A percentile compares a stretch with the other conserved stretches of the same genome.
Conservation (phyloP, 2,113 vertebrate genomes). For the Zingel zingel region DNA sequence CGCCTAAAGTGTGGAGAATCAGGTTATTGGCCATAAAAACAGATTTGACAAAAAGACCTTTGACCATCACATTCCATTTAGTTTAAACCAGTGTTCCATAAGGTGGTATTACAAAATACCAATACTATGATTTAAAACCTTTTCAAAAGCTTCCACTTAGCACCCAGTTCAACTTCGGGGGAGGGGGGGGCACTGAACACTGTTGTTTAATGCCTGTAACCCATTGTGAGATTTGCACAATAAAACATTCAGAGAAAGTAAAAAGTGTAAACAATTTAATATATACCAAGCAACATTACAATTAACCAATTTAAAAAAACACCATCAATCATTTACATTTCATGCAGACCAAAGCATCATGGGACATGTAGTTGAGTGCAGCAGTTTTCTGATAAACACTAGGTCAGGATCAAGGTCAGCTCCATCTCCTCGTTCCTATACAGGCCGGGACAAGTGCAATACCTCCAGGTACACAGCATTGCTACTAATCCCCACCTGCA, state of each 20-base stretch:
- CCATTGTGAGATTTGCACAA: neutral
- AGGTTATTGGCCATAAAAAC: neutral
- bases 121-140: no score
- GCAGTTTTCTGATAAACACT: neutral
- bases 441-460: slow-evolving; percentile 99
- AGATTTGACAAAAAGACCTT: fast-evolving
- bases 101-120: neutral
- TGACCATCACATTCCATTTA: neutral
- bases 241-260: neutral
- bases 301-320: neutral
- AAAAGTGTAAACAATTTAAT: slow-evolving; percentile 16
- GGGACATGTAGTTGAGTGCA: neutral
- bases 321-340: neutral
- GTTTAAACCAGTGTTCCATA: neutral
- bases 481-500: slow-evolving; percentile 98
- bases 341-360: neutral
- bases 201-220: fast-evolving
- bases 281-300: slow-evolving; percentile 21
- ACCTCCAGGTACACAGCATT: slow-evolving; percentile 95
- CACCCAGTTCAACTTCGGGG: no score
- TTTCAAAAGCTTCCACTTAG: neutral
- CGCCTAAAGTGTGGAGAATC: neutral
- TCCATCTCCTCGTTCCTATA: slow-evolving; percentile 92
- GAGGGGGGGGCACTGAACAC: no score
- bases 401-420: slow-evolving; percentile 10